Evolutionary conservation across 2,797 vertebrate genomes (phyloP), one percentile per base, ranked within the genome.

Genomic region (Acanthis flammea): DNA sequence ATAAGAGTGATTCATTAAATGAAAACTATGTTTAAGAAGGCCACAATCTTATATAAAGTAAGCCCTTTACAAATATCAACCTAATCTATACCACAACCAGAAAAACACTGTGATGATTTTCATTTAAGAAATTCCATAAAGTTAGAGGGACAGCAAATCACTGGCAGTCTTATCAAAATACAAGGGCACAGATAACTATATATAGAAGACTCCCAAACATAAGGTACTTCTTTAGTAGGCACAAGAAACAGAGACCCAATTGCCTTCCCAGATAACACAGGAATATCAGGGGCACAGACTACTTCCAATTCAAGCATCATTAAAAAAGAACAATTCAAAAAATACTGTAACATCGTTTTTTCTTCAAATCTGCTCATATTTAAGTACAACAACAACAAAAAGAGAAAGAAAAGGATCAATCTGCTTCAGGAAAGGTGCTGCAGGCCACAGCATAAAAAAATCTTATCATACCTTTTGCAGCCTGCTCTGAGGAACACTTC

Each of bases 131-230:
- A 55, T 73, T 54, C 21, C 50, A 45, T 45, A 22, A 42, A 54
- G 10, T 25, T 47, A 33, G 1, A 89, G 6, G 22, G n/a, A 24
- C 14, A 51, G 12, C 3, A 82, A 62, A 15, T 51, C 28, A 60
- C 4, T 18, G 31, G 18, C 17, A 47, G 8, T 0, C 1, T 41
- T 72, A 47, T 12, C 3, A 14, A 68, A 33, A 14, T 2, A 63
- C 14, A 3, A 42, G 4, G 18, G 11, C 14, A 35, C 30, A 75
- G 22, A 31, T 15, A 74, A 12, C 8, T 19, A 6, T 0, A 4
- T 9, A 37, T 5, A 58, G 11, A 47, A 61, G 19, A n/a, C 4
- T 39, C 19, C 16, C 6, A 77, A 41, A 22, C 1, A 7, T 9
- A 27, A 79, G 4, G 8, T n/a, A 27, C 3, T 27, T 6, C 25